A percentile compares a stretch with the other conserved stretches of the same genome.
phyloP scores from a whole-genome alignment of 2,113 vertebrate genomes.

The Forbesichthys papilliferus region DNA sequence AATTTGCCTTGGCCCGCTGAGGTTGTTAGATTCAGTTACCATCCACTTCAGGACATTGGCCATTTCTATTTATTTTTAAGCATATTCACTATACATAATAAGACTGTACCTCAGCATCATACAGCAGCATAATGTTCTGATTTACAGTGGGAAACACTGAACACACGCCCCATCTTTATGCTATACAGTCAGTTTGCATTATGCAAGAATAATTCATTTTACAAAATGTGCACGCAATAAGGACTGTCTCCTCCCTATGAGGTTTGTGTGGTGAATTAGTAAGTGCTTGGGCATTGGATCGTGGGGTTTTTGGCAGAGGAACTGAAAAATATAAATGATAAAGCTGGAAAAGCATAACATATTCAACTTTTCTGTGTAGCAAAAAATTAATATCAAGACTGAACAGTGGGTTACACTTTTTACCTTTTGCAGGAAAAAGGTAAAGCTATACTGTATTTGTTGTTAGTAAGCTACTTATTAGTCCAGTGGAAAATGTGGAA shows the following conservation, averaged over 20 bases:
- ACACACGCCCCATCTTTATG: conserved; percentile 10
- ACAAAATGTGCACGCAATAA: conserved; percentile 26
- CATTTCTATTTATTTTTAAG: conserved; percentile 16
- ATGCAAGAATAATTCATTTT: conserved; percentile 41
- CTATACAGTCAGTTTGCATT: conserved; percentile 23
- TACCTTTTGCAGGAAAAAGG: too few species aligned
- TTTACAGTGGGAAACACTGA: conserved; percentile 20
- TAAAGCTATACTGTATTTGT: too few species aligned
- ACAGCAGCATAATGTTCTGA: conserved; percentile 5
- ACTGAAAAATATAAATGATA: conserved; percentile 54
- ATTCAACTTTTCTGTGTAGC: conserved; percentile 48
- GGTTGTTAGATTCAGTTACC: conserved; percentile 18
- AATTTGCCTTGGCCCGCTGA: conserved; percentile 36
- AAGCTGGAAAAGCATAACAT: conserved; percentile 49
- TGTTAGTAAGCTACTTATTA: too few species aligned
- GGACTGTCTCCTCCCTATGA: conserved; percentile 9
- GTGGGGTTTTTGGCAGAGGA: conserved; percentile 22
- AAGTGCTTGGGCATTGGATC: conserved; percentile 20
- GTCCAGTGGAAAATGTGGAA: too few species aligned
- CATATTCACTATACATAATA: conserved; percentile 24
- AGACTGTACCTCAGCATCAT: conserved; percentile 15
- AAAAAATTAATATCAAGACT: conserved; percentile 50
- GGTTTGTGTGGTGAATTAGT: conserved; percentile 44
- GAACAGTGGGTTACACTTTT: conserved; percentile 13
- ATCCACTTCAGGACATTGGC: conserved; percentile 18